Base-by-base conservation (phyloP, 2,113 vertebrate species). In the Emydocephalus ijimae region DNA sequence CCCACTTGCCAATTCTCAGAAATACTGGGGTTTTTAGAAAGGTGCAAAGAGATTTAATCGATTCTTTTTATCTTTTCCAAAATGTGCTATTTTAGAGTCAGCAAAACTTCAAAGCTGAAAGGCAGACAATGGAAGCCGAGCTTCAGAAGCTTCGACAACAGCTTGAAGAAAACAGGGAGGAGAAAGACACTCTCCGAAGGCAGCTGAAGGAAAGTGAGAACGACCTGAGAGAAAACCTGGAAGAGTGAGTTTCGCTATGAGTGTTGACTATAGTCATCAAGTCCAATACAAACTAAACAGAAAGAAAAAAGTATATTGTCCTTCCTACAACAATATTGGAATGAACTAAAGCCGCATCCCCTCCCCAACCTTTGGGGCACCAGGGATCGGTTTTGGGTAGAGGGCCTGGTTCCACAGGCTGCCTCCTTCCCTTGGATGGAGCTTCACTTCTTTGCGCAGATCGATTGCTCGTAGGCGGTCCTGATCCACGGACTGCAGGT, bases 161-260 rank as follows among this genome's bases (percentile, higher is more conserved):
- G 74, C 97, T 98, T 8, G 97, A 98, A 91, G 85, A 94, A 69
- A 98, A 96, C 85, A 43, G 94, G 86, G 95, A 98, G 5, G 99
- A 99, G 95, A 98, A 97, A 74, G 96, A 97, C 34, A 85, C 56
- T 50, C 96, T 99, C 94, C 97, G 96, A 94, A 97, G 97, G 85
- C 98, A 98, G 90, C 97, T 99, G 12, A 94, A 97, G 89, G 98
- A 98, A 94, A 98, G 97, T 0, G 99, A 99, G 96, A 97, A 93
- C 3, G 98, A 99, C 45, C 98, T 99, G 61, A 97, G 98, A 93
- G 97, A 96, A 88, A 98, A 98, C 92, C 95, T 99, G n/a, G 99
- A 99, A 89, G 99, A 99, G 99, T 99, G 96, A 98, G 98, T 98
- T 94, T 91, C 56, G 34, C 89, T 69, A 18, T 6, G 64, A 15